These are phyloP conservation scores for Phasianus colchicus DNA, from an alignment of 2,113 vertebrate species.

Conservation along the genomic window DNA sequence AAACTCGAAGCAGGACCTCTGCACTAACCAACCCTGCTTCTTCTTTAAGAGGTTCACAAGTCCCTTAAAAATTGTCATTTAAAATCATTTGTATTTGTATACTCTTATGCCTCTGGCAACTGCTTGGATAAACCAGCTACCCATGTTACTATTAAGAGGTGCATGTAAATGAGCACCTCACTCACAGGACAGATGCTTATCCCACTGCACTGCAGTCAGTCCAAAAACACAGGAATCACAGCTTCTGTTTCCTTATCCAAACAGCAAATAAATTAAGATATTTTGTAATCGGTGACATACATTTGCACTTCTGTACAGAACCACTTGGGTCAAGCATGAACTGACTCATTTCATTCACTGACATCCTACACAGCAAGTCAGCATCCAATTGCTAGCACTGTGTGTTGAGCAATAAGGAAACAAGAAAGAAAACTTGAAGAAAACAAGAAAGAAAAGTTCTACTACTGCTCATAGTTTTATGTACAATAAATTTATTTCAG, in stretches of 20 bases:
- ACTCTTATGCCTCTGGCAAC: conserved; percentile 30
- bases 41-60: conserved; percentile 15
- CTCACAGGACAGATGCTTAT: conserved; percentile 70
- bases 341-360: conserved; percentile 27
- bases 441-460: not conserved
- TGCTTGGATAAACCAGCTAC: conserved; percentile 8
- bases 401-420: not conserved
- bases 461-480: not conserved
- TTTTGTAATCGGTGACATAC: conserved; percentile 64
- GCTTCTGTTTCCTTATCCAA: conserved; percentile 60
- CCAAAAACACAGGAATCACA: conserved; percentile 65
- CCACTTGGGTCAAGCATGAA: conserved; percentile 62
- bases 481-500: not conserved
- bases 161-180: not conserved
- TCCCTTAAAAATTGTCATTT: not conserved
- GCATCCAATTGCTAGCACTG: not conserved
- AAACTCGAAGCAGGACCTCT: conserved; percentile 5
- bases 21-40: not conserved
- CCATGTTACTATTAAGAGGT: not conserved
- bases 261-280: conserved; percentile 60
- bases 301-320: conserved; percentile 69
- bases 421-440: not conserved
- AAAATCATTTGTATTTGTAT: conserved; percentile 35
- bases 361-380: not conserved
- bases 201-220: conserved; percentile 49